These are phyloP conservation scores for Glyphotaelius pellucidus DNA, from an alignment of 2,888 invertebrate genomes.

Conservation along the genomic window DNA sequence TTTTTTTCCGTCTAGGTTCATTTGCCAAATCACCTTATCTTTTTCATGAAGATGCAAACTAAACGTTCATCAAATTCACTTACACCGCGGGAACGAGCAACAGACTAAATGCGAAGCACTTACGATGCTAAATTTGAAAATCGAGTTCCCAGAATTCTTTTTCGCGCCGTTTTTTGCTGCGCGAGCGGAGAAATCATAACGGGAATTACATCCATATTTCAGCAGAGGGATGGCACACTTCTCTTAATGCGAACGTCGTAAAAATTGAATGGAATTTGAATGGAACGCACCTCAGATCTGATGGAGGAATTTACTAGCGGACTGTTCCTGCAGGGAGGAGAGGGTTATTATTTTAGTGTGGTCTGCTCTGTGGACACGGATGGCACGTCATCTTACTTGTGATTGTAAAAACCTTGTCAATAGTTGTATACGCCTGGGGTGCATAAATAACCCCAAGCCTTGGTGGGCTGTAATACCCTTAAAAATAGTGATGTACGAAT, in stretches of 20 bases:
- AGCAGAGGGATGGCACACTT: background rate
- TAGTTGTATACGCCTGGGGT: too few relatives aligned
- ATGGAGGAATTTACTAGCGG: background rate
- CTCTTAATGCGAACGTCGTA: constrained; percentile 27
- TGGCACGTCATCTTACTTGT: too few relatives aligned
- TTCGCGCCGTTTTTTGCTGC: constrained; percentile 45
- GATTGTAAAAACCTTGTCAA: too few relatives aligned
- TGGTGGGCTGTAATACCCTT: too few relatives aligned
- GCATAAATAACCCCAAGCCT: too few relatives aligned
- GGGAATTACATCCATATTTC: constrained; percentile 53
- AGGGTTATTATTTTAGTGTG: too few relatives aligned
- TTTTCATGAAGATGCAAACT: background rate
- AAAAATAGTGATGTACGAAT: too few relatives aligned
- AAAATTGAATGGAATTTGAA: constrained; percentile 25
- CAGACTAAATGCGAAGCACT: constrained; percentile 12
- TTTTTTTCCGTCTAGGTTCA: background rate
- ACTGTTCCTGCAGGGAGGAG: background rate
- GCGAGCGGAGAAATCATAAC: constrained; percentile 56
- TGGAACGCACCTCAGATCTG: constrained; percentile 11
- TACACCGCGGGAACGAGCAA: constrained; percentile 14
- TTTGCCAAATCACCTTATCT: background rate
- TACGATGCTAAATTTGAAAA: constrained; percentile 30
- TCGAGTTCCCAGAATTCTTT: constrained; percentile 18
- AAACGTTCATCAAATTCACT: background rate
- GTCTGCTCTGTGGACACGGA: too few relatives aligned